Evolutionary conservation across 2,797 vertebrate genomes (phyloP).

Genomic region (Dromococcyx pavoninus): DNA sequence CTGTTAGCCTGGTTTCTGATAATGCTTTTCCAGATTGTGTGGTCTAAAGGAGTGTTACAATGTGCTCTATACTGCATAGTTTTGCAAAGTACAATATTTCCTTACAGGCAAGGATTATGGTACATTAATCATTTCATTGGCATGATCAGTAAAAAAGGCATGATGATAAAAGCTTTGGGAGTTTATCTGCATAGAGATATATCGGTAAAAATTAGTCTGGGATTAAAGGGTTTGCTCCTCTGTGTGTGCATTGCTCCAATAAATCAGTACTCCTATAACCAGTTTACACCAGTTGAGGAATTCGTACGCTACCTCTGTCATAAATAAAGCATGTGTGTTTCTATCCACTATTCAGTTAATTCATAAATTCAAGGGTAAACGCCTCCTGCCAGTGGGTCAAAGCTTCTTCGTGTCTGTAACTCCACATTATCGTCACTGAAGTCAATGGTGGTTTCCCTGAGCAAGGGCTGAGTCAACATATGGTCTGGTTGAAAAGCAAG

Average conservation of each 20-base stretch:
- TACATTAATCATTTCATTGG: constrained; percentile 21
- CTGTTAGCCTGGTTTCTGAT: neutral
- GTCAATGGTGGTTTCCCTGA: constrained; percentile 33
- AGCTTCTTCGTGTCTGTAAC: neutral
- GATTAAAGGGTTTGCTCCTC: neutral
- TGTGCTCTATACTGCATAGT: constrained; percentile 46
- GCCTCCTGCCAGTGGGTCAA: neutral
- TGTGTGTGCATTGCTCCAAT: neutral
- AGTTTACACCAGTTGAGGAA: constrained; percentile 26
- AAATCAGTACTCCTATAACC: neutral
- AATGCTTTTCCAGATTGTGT: neutral
- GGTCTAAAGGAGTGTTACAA: constrained; percentile 39
- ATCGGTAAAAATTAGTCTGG: constrained; percentile 22
- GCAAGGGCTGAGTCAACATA: constrained; percentile 9
- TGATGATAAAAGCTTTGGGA: constrained; percentile 41
- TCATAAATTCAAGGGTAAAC: constrained; percentile 19
- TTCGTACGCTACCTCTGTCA: neutral
- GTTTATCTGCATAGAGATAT: constrained; percentile 50
- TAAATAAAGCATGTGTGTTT: neutral
- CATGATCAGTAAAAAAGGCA: constrained; percentile 18
- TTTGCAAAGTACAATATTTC: constrained; percentile 46
- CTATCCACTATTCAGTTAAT: neutral
- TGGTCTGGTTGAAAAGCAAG: neutral
- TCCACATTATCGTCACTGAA: neutral
- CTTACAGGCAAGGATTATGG: constrained; percentile 36